Evolutionary conservation across 2,888 invertebrate species (phyloP).

Genomic region (Melanophora roralis): DNA sequence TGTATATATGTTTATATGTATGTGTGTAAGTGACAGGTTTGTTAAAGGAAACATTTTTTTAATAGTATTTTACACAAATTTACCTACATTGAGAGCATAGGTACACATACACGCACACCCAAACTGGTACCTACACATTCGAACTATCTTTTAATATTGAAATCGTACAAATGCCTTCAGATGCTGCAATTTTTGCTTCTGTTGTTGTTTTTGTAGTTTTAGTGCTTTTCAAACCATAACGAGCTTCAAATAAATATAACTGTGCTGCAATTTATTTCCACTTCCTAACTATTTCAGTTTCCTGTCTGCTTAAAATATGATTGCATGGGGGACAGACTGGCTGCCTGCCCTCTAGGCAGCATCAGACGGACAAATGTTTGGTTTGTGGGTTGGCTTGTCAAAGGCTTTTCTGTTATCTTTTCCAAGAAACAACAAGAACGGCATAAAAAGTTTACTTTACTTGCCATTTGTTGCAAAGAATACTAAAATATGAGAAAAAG

Average conservation of each 20-base stretch:
- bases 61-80: too few species aligned
- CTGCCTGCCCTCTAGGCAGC: neutral
- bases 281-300: slow-evolving; percentile 7
- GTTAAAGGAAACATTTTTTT: neutral
- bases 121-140: neutral
- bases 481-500: neutral
- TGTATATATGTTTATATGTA: too few species aligned
- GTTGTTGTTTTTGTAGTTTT: neutral
- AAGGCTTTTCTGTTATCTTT: neutral
- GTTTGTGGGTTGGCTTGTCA: neutral
- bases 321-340: neutral
- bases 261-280: slow-evolving; percentile 9
- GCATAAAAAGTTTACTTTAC: neutral
- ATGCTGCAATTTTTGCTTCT: neutral
- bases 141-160: neutral
- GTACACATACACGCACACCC: neutral
- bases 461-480: neutral
- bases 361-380: neutral
- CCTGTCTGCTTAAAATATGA: slow-evolving; percentile 21
- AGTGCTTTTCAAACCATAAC: neutral
- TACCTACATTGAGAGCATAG: too few species aligned
- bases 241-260: slow-evolving; percentile 11
- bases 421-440: neutral
- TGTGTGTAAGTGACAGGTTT: neutral
- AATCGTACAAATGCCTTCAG: neutral